phyloP scores from a whole-genome alignment of 2,888 invertebrate genomes.

The Sicus ferrugineus region DNA sequence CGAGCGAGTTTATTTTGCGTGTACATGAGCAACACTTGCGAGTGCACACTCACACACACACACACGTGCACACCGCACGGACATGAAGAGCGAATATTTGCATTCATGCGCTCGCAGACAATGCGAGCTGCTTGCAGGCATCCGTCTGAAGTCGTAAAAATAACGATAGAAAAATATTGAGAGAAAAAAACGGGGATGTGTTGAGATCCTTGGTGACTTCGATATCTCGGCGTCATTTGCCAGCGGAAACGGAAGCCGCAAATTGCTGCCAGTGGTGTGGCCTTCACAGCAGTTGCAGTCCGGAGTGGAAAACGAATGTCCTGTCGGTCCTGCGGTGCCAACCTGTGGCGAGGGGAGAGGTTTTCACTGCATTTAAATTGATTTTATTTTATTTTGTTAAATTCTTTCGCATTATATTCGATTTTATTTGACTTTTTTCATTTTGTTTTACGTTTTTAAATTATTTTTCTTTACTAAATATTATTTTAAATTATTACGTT shows the following conservation, averaged over 20 bases:
- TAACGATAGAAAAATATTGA: background rate
- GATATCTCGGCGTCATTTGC: constrained; percentile 31
- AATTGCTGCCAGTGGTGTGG: constrained; percentile 45
- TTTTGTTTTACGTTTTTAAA: no score
- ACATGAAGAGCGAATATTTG: background rate
- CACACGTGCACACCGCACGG: background rate
- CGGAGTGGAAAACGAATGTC: background rate
- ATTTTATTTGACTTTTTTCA: no score
- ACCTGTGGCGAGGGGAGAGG: constrained; percentile 44
- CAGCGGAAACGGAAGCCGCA: constrained; percentile 47
- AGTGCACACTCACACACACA: background rate
- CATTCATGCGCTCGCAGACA: background rate
- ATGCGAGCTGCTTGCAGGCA: background rate
- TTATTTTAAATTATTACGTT: background rate
- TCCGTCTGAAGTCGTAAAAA: background rate
- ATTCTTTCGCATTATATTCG: background rate
- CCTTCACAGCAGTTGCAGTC: background rate
- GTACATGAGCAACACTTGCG: no score
- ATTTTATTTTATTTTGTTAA: background rate
- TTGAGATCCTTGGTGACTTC: background rate
- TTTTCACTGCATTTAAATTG: background rate
- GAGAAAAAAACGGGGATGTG: background rate
- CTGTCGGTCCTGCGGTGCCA: no score
- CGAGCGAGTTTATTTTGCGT: constrained; percentile 13
- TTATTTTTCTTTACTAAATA: background rate